These are phyloP conservation scores for Acridotheres tristis DNA, from an alignment of 2,797 vertebrate species.

Conservation along the genomic window DNA sequence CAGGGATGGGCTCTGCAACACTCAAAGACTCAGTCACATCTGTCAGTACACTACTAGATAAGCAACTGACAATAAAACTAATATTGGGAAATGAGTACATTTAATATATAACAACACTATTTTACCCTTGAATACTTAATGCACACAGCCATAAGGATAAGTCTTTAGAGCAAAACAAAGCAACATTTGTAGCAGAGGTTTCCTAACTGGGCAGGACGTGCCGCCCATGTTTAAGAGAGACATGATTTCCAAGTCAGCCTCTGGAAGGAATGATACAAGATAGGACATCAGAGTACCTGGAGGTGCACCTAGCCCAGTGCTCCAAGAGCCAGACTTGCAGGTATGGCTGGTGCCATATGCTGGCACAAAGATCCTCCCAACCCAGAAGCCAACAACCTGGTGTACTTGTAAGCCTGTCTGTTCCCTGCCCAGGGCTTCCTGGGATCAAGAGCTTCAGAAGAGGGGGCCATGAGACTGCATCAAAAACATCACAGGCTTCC, in stretches of 20 bases:
- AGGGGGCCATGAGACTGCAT: fast-evolving
- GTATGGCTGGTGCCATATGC: background rate
- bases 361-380: background rate
- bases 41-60: background rate
- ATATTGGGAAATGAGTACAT: background rate
- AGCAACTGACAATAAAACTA: background rate
- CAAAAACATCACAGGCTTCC: background rate
- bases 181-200: background rate
- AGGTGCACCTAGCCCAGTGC: background rate
- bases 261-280: background rate
- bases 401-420: background rate
- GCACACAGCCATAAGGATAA: background rate
- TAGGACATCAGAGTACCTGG: background rate
- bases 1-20: background rate
- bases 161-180: background rate
- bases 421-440: background rate
- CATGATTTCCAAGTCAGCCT: background rate
- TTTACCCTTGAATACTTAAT: background rate
- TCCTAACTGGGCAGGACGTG: background rate
- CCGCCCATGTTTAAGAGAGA: background rate
- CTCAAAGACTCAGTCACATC: background rate
- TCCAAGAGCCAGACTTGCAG: background rate
- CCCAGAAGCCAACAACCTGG: background rate
- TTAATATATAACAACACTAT: background rate
- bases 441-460: background rate